Evolutionary conservation across 2,888 invertebrate species (phyloP), one percentile per base, ranked within the genome.

Genomic region (Lomographa bimaculata): DNA sequence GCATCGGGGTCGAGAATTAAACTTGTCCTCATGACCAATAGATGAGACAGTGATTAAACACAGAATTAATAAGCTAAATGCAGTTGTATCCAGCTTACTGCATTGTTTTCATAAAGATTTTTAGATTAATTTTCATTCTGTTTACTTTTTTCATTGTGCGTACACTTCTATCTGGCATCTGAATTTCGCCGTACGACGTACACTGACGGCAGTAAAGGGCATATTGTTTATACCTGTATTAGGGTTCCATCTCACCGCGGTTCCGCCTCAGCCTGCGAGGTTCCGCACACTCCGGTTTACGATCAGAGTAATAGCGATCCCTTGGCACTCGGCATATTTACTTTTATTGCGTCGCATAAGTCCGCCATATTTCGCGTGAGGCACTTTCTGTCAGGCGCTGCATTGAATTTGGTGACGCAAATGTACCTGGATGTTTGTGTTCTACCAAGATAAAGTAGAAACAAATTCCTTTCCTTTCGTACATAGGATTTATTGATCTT

Each of bases 241-340:
- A 48, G 50, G 39, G 41, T 48, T 44, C 40, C 32, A 41, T 32
- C 41, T 44, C 41, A 27, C 36, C 35, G 33, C 32, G 25, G 34
- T 27, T 24, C 43, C 34, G 36, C 46, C 17, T 25, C 30, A 32
- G 28, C 33, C 39, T 30, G 30, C 26, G 34, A 34, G 50, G 48
- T 46, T 49, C 49, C 43, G 37, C 35, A 45, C 30, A 39, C 60
- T 53, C 51, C 35, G 49, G 57, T 68, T 68, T 68, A 68, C 62
- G 66, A 60, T 58, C 60, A 51, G 45, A 47, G 40, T 49, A 57
- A 61, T 55, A 51, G 57, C 54, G 50, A 60, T 57, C 56, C 58
- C 60, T 51, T 55, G 53, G 57, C 57, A 60, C 58, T 61, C 56
- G 61, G 64, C 62, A 71, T 74, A 72, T 75, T 73, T 73, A 71